These are phyloP conservation scores for Mesoligia furuncula DNA, from an alignment of 2,888 invertebrate species.

Conservation along the genomic window DNA sequence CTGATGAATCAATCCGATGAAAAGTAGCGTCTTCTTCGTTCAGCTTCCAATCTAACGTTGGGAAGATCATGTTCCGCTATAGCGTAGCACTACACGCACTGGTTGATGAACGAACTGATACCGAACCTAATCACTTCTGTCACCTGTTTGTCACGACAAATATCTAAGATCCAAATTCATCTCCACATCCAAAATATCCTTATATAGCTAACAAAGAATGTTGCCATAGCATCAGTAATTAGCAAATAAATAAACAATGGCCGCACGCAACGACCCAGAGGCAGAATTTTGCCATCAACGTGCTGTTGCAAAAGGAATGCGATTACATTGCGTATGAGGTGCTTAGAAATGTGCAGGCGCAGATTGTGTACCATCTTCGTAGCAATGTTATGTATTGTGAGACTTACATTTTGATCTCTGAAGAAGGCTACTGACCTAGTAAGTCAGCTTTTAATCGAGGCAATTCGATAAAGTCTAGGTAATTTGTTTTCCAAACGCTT, in stretches of 20 bases:
- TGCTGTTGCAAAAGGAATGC: constrained; percentile 59
- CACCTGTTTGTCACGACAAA: not conserved
- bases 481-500: not conserved
- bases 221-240: constrained; percentile 51
- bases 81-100: no score
- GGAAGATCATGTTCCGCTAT: not conserved
- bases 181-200: constrained; percentile 4
- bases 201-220: constrained; percentile 12
- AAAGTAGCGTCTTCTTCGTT: no score
- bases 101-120: not conserved
- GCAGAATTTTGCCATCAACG: constrained; percentile 53
- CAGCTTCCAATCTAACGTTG: not conserved
- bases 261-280: constrained; percentile 49
- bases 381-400: constrained; percentile 15
- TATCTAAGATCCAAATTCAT: not conserved
- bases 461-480: not conserved
- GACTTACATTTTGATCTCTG: constrained; percentile 2
- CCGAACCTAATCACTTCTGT: not conserved
- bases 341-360: constrained; percentile 42
- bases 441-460: not conserved
- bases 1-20: not conserved
- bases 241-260: constrained; percentile 62
- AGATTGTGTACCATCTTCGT: constrained; percentile 6
- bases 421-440: not conserved
- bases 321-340: constrained; percentile 49